phyloP scores from a whole-genome alignment of 2,113 vertebrate genomes.

The Eonycteris spelaea region DNA sequence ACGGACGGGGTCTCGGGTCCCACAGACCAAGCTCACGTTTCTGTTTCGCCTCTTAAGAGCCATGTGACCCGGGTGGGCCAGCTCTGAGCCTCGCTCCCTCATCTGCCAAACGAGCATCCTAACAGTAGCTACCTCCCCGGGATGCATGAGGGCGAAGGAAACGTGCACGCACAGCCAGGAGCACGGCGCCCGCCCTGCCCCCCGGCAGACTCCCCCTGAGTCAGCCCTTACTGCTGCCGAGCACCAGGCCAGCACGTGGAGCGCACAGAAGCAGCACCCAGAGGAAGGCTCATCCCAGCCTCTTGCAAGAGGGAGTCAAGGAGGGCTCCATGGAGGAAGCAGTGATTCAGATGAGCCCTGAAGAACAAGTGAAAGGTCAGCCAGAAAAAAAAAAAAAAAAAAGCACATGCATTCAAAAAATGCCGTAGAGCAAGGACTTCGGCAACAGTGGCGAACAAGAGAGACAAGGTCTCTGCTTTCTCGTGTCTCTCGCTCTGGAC shows the following conservation, averaged over 20 bases:
- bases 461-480: no score
- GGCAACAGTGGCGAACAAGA: background rate
- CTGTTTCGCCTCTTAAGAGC: background rate
- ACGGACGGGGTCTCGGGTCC: background rate
- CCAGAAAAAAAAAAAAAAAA: background rate
- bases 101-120: background rate
- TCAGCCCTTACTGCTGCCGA: background rate
- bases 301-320: background rate
- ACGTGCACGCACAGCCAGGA: background rate
- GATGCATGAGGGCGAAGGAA: background rate
- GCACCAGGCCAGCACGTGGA: background rate
- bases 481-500: background rate
- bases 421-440: background rate
- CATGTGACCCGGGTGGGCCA: no score
- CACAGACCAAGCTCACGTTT: background rate
- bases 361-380: background rate
- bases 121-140: background rate
- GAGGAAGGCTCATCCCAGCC: background rate
- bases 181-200: background rate
- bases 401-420: background rate
- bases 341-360: background rate
- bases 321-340: background rate
- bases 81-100: background rate
- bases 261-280: no score
- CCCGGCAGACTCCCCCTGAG: background rate